phyloP scores from a whole-genome alignment of 2,797 vertebrate genomes.

The Clarias fuscus region DNA sequence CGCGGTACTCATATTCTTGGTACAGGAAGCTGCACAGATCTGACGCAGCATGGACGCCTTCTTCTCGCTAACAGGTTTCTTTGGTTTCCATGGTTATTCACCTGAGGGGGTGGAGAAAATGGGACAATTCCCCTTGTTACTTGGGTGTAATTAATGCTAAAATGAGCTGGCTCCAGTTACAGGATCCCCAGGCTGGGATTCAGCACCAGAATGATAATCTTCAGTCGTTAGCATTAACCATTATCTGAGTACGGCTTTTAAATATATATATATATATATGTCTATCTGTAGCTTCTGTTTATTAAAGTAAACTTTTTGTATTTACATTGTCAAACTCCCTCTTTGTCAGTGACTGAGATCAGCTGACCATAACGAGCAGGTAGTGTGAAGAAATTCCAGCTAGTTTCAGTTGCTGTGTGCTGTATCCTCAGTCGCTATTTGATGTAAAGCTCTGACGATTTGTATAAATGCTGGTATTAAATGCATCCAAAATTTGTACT shows the following conservation, averaged over 20 bases:
- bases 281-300: background rate
- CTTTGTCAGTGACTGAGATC: background rate
- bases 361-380: background rate
- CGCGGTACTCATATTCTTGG: conserved; percentile 26
- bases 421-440: too few relatives aligned
- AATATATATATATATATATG: background rate
- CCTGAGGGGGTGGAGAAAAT: conserved; percentile 27
- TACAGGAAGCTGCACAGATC: conserved; percentile 16
- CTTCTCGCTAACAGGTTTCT: background rate
- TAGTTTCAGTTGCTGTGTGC: too few relatives aligned
- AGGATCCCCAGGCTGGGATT: conserved; percentile 3
- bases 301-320: background rate
- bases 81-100: conserved; percentile 25
- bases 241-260: background rate
- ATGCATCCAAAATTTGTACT: too few relatives aligned
- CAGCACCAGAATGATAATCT: background rate
- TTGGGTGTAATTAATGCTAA: conserved; percentile 41
- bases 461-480: too few relatives aligned
- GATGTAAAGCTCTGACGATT: too few relatives aligned
- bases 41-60: conserved; percentile 26
- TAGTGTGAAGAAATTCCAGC: background rate
- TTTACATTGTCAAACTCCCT: background rate
- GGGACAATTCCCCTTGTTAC: conserved; percentile 16
- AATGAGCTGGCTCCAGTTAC: conserved; percentile 34
- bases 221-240: background rate